These are phyloP conservation scores for Tretioscincus oriximinensis DNA, from an alignment of 2,113 vertebrate species.

Conservation along the genomic window DNA sequence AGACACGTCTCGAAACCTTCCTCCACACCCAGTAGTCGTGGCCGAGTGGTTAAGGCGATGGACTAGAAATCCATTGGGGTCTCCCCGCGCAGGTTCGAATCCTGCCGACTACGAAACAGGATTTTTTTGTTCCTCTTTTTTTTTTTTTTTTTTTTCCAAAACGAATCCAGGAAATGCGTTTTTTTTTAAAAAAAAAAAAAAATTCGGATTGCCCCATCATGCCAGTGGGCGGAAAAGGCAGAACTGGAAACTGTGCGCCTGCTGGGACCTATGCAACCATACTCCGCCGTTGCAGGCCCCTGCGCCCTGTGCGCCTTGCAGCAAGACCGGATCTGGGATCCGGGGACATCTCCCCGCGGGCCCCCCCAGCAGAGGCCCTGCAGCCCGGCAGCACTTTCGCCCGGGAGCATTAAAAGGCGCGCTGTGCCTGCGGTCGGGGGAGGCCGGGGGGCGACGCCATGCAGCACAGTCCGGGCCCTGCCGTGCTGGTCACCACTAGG, in stretches of 20 bases:
- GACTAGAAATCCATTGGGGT: conserved; percentile 85
- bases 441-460: conserved; percentile 30
- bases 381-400: neutral
- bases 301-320: no score
- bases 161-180: no score
- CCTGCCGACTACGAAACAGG: conserved; percentile 87
- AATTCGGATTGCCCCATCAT: neutral
- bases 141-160: no score
- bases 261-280: no score
- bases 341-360: no score
- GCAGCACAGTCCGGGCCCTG: conserved; percentile 38
- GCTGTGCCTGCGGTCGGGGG: no score
- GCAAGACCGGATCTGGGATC: neutral
- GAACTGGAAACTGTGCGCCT: no score
- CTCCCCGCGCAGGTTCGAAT: conserved; percentile 96
- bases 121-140: accelerated
- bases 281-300: no score
- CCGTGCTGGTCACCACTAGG: conserved; percentile 55
- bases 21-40: conserved; percentile 60
- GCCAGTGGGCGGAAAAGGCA: neutral
- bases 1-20: accelerated
- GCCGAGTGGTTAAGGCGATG: conserved; percentile 87
- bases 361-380: neutral
- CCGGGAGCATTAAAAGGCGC: no score
- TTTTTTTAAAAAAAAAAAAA: no score